Evolutionary conservation across 2,888 invertebrate species (phyloP).

Genomic region (Adelphocoris suturalis): DNA sequence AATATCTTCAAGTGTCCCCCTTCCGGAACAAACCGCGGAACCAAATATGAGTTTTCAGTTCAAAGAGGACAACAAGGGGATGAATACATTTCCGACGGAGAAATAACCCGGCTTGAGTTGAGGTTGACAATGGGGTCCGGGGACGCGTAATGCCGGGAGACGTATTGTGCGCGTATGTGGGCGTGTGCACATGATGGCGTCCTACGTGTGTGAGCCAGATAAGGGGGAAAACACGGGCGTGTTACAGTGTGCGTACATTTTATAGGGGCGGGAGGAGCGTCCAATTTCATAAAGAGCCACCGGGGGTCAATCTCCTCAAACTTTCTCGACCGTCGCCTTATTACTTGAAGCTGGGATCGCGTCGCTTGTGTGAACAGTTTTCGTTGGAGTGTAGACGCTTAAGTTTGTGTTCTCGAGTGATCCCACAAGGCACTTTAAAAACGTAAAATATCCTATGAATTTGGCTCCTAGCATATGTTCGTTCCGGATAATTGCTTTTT

Average conservation of each 20-base stretch:
- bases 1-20: no score
- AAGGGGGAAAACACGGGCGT: not conserved
- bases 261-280: constrained; percentile 27
- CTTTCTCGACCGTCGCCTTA: constrained; percentile 23
- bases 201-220: not conserved
- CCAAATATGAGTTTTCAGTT: not conserved
- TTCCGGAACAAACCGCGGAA: not conserved
- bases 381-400: no score
- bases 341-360: not conserved
- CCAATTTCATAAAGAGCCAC: constrained; percentile 33
- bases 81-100: constrained; percentile 28
- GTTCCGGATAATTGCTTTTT: no score
- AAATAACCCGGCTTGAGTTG: not conserved
- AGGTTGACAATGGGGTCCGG: not conserved
- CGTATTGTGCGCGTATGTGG: not conserved
- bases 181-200: not conserved
- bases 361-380: no score
- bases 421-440: no score
- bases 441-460: no score
- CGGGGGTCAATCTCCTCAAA: constrained; percentile 11
- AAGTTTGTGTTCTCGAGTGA: no score
- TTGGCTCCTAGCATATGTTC: no score
- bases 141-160: constrained; percentile 25
- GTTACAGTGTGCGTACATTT: not conserved
- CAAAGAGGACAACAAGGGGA: not conserved